Evolutionary conservation across 2,888 invertebrate species (phyloP), one percentile per base, ranked within the genome.

Genomic region (Alitta virens): DNA sequence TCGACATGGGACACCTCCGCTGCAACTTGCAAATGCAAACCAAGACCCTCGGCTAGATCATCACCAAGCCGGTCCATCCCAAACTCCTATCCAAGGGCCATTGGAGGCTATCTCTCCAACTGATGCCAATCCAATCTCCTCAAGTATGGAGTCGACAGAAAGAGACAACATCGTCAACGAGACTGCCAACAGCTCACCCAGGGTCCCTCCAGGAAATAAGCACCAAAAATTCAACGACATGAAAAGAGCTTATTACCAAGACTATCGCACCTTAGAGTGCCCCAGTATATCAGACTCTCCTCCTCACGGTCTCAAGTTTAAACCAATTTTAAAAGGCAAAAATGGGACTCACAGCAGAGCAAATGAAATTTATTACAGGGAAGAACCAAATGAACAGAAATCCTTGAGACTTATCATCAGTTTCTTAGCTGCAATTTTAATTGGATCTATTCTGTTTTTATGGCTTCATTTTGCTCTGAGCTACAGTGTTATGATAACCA

Each of bases 391-490:
- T 9, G 21, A 38, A 26, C 24, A 43, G n/a, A 51, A 53, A 27
- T 56, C 61, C 16, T 56, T 51, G 42, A 59, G 62, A 14, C 46
- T 70, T 26, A 24, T 67, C 18, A 27, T 63, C 12, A 54, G 67
- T 16, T 43, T 68, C n/a, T 24, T 67, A n/a, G 59, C 62, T 9
- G 68, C 63, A 18, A 56, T 67, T 7, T 23, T 70, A n/a, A n/a
- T 66, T 25, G 71, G 69, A 1, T 23, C 61, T 24, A 40, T 67
- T 2, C 27, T 68, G 14, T 70, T 68, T 21, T 51, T 59, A 21
- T 68, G 68, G 68, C 67, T 71, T 68, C 63, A 60, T 58, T 64
- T 55, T 21, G 61, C 60, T 18, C 64, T 71, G 23, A 62, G 27
- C 18, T 71, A 71, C 59, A 7, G 40, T 3, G 58, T 68, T 50